Base-by-base conservation (phyloP, 2,888 invertebrate species). In the Coecobrya sp. region DNA sequence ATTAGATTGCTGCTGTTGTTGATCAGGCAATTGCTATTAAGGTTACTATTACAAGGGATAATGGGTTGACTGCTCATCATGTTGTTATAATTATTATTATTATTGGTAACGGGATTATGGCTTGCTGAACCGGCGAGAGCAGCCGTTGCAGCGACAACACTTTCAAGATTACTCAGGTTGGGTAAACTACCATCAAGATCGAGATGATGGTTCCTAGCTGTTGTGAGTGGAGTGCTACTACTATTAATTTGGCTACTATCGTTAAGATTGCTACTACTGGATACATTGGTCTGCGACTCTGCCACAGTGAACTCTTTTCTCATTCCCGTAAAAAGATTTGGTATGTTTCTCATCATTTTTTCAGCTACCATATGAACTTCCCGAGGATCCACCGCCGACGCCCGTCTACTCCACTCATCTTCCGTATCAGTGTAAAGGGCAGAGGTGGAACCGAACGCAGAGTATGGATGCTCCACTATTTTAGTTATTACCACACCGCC, bases 101-200 rank as follows among this genome's bases (percentile, higher is more conserved):
- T 82, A 81, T 85, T 59, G 25, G 90, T 70, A 73, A 68, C 65
- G 84, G 86, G 49, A 55, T 90, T 30, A 45, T 87, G 52, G 59
- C 49, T 85, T 25, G 86, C 81, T 55, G 93, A 84, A 42, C 89
- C 52, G 25, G 45, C 89, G n/a, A 89, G 82, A 27, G 81, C 89
- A 45, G 90, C 62, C 42, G 91, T 68, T 2, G 81, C 91, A 82
- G 36, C 55, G 16, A 91, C 86, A 4, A 91, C 86, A 30, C 36
- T 76, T 22, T 91, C 90, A 91, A 91, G 85, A 86, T 91, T 85
- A 86, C 36, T 85, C 13, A 91, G 76, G 76, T 91, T 86, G 62
- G 90, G 90, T 22, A 91, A 85, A 91, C 90, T 91, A 19, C 90
- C 90, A 86, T 91, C 90, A 90, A 90, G 76, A 76, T 87, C 87